phyloP scores from a whole-genome alignment of 1,140 invertebrate genomes.

The Eumaeus atala region DNA sequence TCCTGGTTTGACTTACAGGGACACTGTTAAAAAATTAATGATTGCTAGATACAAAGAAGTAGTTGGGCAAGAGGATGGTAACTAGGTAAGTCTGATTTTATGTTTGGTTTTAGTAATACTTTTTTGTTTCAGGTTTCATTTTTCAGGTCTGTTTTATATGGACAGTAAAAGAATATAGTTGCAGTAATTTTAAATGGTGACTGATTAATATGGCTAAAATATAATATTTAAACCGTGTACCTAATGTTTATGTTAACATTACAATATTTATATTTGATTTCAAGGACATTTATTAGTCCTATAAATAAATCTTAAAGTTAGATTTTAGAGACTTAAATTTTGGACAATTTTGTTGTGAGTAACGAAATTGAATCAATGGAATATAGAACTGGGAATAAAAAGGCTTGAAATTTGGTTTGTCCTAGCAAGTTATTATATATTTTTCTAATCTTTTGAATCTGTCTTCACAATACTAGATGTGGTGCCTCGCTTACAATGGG shows the following conservation, averaged over 20 bases:
- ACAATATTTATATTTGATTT: too few species aligned
- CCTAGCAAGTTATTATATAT: conserved; percentile 14
- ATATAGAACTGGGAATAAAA: conserved; percentile 9
- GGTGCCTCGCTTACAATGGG: conserved; percentile 32
- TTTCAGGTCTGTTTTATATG: conserved; percentile 36
- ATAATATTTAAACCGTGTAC: neutral
- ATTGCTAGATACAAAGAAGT: conserved; percentile 87
- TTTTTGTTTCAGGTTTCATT: conserved; percentile 45
- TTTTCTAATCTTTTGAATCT: conserved; percentile 60
- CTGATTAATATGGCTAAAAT: neutral
- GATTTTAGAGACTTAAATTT: too few species aligned
- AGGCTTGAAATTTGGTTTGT: conserved; percentile 18
- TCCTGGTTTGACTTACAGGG: conserved; percentile 91
- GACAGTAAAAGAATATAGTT: conserved; percentile 3
- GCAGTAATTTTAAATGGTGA: neutral
- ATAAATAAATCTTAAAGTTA: too few species aligned
- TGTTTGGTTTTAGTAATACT: conserved; percentile 27
- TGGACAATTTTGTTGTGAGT: too few species aligned
- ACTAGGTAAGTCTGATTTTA: conserved; percentile 48
- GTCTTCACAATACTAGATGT: conserved; percentile 58
- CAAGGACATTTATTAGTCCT: too few species aligned
- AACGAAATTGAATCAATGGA: neutral
- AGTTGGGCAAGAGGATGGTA: conserved; percentile 72
- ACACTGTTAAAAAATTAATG: conserved; percentile 94
- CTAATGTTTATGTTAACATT: too few species aligned